Conservation (phyloP, 2,113 vertebrate species). For the Cheilinus undulatus region DNA sequence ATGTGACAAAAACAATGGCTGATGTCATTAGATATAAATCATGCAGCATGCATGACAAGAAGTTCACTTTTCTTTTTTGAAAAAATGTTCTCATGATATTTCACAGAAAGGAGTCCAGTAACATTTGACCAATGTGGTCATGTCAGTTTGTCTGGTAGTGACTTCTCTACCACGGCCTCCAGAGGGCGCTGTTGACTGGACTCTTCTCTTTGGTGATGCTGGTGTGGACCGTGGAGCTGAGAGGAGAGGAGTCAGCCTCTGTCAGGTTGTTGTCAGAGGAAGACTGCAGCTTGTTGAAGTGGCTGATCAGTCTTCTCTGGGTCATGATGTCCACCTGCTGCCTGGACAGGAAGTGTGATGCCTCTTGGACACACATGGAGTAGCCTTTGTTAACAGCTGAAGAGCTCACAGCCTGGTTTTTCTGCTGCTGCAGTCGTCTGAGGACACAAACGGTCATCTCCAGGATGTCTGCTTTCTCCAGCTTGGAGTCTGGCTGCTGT, state of each 20-base stretch:
- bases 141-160: conserved; percentile 15
- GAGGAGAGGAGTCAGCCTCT: conserved; percentile 44
- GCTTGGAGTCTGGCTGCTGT: conserved; percentile 80
- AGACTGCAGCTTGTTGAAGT: conserved; percentile 56
- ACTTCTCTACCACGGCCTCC: conserved; percentile 71
- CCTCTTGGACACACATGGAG: conserved; percentile 69
- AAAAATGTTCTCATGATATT: background rate
- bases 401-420: conserved; percentile 36
- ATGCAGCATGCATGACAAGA: background rate
- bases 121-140: conserved; percentile 52
- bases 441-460: conserved; percentile 63
- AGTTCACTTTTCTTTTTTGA: too few relatives aligned
- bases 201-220: conserved; percentile 53
- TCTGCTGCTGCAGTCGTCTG: conserved; percentile 62
- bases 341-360: background rate
- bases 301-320: conserved; percentile 50
- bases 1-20: background rate
- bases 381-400: conserved; percentile 52
- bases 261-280: conserved; percentile 43
- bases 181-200: conserved; percentile 54
- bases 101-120: background rate
- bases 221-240: conserved; percentile 51
- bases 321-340: background rate
- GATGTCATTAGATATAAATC: background rate
- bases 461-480: conserved; percentile 82